Evolutionary conservation across 2,888 invertebrate genomes (phyloP), one percentile per base, ranked within the genome.

Genomic region (Eupithecia exiguata): DNA sequence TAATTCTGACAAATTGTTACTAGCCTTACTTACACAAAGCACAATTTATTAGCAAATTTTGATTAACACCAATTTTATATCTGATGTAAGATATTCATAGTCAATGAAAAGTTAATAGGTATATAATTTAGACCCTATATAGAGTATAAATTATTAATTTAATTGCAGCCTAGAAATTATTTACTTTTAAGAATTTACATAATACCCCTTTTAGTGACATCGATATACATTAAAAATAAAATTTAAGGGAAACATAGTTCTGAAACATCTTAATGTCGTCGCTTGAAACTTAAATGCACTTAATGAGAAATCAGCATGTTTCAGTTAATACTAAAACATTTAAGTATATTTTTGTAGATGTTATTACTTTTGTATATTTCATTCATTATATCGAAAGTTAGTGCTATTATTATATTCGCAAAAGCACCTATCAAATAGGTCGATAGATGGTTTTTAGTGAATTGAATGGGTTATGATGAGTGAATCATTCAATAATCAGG

Each of bases 361-460:
- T n/a, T 36, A 18, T 21, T 69, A 63, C 16, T 72, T 72, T 69
- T 69, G 35, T 73, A 66, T 12, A 30, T 66, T 65, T 16, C 3
- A 21, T 66, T 25, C 9, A 53, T 25, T 65, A 21, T 30, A 68
- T 46, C 36, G 38, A 40, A 65, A 30, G 4, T 30, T 30, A 30
- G 30, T 30, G n/a, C n/a, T n/a, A 30, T 30, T 30, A 4, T 30
- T 30, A 4, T 30, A 30, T 30, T 30, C 30, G 1, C 30, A 30
- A 30, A 30, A 36, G 61, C 43, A 67, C 73, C 70, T 73, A 73
- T 73, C n/a, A 70, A 66, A 72, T 72, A 63, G 72, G 68, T 38
- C 40, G 35, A 53, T 38, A 35, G 14, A 58, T 40, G 40, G 9
- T 21, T 36, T 70, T n/a, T 16, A 70, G 7, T n/a, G 38, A 25